These are phyloP conservation scores for Thymelicus lineola DNA, from an alignment of 2,888 invertebrate genomes.

Conservation along the genomic window DNA sequence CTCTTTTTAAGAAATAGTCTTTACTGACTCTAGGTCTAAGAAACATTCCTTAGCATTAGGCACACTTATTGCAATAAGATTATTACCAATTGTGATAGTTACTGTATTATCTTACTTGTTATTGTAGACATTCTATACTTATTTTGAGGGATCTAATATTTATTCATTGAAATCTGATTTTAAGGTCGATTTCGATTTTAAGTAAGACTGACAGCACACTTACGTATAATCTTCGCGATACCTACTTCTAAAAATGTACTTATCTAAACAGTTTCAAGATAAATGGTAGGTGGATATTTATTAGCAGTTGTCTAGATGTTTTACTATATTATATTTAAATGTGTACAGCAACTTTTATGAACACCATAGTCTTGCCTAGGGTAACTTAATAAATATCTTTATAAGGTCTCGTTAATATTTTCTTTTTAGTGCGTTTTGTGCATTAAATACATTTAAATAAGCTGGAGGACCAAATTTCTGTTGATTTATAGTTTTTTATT, in stretches of 20 bases:
- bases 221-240: constrained; percentile 61
- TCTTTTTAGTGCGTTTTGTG: constrained; percentile 31
- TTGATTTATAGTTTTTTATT: constrained; percentile 26
- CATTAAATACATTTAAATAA: neutral
- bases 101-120: constrained; percentile 48
- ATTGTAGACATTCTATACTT: constrained; percentile 36
- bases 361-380: constrained; percentile 18
- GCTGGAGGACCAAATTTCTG: constrained; percentile 48
- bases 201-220: constrained; percentile 71
- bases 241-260: constrained; percentile 62
- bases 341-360: constrained; percentile 40
- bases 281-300: constrained; percentile 23
- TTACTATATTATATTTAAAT: constrained; percentile 25
- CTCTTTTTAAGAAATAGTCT: constrained; percentile 74
- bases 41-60: constrained; percentile 62
- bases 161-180: constrained; percentile 42
- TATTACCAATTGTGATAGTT: constrained; percentile 63
- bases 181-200: constrained; percentile 55
- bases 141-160: constrained; percentile 42
- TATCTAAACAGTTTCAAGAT: constrained; percentile 54
- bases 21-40: constrained; percentile 44
- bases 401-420: constrained; percentile 14
- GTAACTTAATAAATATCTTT: neutral
- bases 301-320: constrained; percentile 20
- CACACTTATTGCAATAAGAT: constrained; percentile 61